Base-by-base conservation (phyloP, 2,113 vertebrate species). In the Archocentrus centrarchus region DNA sequence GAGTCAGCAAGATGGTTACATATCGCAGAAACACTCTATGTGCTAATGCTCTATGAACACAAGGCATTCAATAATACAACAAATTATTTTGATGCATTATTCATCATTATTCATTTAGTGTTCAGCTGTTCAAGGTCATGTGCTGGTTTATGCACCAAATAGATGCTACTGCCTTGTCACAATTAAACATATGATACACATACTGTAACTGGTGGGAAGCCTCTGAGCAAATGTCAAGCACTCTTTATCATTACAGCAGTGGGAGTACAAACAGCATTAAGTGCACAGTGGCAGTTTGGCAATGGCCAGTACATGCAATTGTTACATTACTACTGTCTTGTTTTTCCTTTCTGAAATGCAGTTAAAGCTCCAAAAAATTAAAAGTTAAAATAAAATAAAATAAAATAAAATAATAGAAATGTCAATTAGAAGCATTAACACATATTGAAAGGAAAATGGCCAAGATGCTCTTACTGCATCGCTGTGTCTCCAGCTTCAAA, bases 31-130 rank as follows among this genome's bases (percentile, higher is more conserved):
- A 66, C 73, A 83, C 79, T 83, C 75, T 7, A 81, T 80, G 79
- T 91, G 84, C 73, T 83, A 70, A 81, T 89, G 59, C 62, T 84
- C 41, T 37, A 41, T 64, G 66, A 89, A 84, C 41, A 82, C 75
- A 83, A 86, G 53, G 86, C 63, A 77, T 77, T 39, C 15, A 50
- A 85, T 85, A 77, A 84, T 86, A 86, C 79, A 91, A 85, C 68
- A 88, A 79, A 90, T 86, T 77, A 91, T 84, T 84, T 59, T 53
- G 83, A 91, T 92, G 86, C 81, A 87, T 86, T 89, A 91, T 86
- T 88, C 84, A 88, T 75, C 84, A 77, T 90, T 87, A 83, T 86
- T 81, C 75, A 64, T 58, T 79, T 32, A 79, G 79, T 70, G 84
- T 84, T 89, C 60, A 80, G 60, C 61, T 78, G 79, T 79, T 86